Conservation (phyloP, 64 coral and sea anemone species). For the Montipora capricornis region DNA sequence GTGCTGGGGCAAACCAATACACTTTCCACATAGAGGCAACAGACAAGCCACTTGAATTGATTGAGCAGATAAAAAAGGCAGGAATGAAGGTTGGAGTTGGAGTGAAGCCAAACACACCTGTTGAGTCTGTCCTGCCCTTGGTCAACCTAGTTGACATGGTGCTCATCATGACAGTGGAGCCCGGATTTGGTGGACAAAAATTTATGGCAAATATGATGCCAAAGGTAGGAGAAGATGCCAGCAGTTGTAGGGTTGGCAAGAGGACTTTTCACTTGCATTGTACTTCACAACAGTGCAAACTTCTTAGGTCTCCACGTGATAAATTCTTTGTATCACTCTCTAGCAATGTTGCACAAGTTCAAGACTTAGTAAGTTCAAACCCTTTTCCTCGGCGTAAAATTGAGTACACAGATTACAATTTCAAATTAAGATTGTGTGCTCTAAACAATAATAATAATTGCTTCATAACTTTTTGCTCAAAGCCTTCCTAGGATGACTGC, state of each 20-base stretch:
- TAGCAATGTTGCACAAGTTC: too few species aligned
- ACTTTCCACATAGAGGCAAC: slow-evolving; percentile 99
- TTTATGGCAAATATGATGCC: slow-evolving; percentile 99
- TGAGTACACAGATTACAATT: too few species aligned
- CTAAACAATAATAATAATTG: too few species aligned
- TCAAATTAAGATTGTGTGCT: too few species aligned
- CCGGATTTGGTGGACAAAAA: slow-evolving; percentile 98
- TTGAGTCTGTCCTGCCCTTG: slow-evolving; percentile 86
- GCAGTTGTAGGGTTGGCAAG: not conserved
- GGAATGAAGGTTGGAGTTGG: slow-evolving; percentile 99
- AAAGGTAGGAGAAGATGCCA: slow-evolving; percentile 37
- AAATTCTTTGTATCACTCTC: too few species aligned
- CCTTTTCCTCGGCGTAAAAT: too few species aligned
- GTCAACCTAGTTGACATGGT: slow-evolving; percentile 96
- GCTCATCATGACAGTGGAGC: slow-evolving; percentile 98
- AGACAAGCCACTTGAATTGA: slow-evolving; percentile 93
- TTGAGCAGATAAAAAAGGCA: slow-evolving; percentile 91
- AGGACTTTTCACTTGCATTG: too few species aligned
- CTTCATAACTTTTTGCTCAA: too few species aligned
- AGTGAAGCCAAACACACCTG: slow-evolving; percentile 93
- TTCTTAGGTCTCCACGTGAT: too few species aligned
- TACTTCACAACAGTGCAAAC: too few species aligned
- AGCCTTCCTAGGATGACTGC: too few species aligned
- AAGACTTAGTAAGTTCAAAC: too few species aligned
- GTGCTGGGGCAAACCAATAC: slow-evolving; percentile 95